These are phyloP conservation scores for Psilopogon haemacephalus DNA, from an alignment of 2,113 vertebrate genomes.

Conservation along the genomic window DNA sequence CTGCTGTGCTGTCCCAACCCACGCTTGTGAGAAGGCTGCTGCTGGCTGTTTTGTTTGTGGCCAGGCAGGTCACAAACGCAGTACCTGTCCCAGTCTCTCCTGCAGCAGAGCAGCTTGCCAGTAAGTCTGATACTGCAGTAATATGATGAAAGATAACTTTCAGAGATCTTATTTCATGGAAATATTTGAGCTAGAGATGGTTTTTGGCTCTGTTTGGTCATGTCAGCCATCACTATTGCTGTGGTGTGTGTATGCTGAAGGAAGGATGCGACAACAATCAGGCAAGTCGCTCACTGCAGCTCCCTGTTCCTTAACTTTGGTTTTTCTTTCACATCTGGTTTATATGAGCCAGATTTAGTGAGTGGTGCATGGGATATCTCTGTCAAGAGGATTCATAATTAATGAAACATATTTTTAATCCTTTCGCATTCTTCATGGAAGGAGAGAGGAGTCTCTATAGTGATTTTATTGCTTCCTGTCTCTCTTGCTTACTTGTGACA, in stretches of 20 bases:
- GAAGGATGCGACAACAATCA: neutral
- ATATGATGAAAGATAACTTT: neutral
- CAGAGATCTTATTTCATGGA: neutral
- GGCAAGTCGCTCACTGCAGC: neutral
- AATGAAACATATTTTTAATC: neutral
- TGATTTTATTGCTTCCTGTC: neutral
- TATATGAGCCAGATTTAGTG: neutral
- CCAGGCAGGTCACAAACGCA: conserved; percentile 83
- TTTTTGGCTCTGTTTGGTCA: neutral
- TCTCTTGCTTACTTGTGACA: neutral
- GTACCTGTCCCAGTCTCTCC: conserved; percentile 75
- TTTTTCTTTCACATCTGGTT: neutral
- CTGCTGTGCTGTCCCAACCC: conserved; percentile 81
- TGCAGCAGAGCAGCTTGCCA: neutral
- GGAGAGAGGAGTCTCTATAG: neutral
- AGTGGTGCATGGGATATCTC: neutral
- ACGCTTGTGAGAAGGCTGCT: conserved; percentile 72
- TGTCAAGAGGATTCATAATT: neutral
- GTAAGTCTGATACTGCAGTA: conserved; percentile 52
- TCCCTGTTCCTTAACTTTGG: neutral
- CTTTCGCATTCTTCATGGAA: neutral
- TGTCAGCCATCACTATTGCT: neutral
- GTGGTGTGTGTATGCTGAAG: neutral
- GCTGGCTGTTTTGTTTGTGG: conserved; percentile 87
- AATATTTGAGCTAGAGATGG: neutral